Evolutionary conservation across 2,888 invertebrate genomes (phyloP).

Genomic region (Criorhina ranunculi): DNA sequence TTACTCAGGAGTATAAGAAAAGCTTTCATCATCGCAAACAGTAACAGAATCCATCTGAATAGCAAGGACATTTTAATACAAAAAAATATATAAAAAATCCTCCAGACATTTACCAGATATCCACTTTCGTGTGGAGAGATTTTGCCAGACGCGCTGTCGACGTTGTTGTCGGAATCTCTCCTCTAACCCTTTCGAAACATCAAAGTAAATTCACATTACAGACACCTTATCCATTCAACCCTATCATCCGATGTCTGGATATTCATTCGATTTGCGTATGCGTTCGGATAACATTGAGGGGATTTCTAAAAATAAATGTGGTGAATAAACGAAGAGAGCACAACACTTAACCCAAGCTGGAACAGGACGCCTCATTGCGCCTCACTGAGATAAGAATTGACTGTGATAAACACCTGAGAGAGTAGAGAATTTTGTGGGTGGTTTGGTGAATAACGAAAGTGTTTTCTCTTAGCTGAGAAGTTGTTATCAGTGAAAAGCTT

Average conservation of each 20-base stretch:
- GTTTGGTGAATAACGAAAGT: slow-evolving; percentile 38
- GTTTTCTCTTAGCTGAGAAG: slow-evolving; percentile 16
- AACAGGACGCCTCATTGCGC: neutral
- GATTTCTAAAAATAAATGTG: slow-evolving; percentile 65
- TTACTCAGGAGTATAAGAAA: slow-evolving; percentile 54
- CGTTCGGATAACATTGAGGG: slow-evolving; percentile 7
- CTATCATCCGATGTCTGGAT: slow-evolving; percentile 17
- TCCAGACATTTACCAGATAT: slow-evolving; percentile 6
- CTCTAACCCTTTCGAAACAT: slow-evolving; percentile 17
- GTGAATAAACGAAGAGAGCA: slow-evolving; percentile 40
- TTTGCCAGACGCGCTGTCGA: slow-evolving; percentile 13
- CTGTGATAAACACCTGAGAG: slow-evolving; percentile 47
- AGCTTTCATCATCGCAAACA: slow-evolving; percentile 44
- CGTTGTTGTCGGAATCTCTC: neutral
- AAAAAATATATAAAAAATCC: too few relatives aligned
- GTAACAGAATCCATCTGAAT: neutral
- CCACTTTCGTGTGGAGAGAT: neutral
- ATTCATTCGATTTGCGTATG: neutral
- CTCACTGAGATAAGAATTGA: slow-evolving; percentile 31
- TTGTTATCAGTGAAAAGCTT: neutral
- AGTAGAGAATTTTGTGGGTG: slow-evolving; percentile 11
- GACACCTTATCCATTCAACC: neutral
- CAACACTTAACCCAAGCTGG: neutral
- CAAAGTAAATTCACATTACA: slow-evolving; percentile 23
- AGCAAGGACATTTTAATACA: slow-evolving; percentile 2